Evolutionary conservation across 2,797 vertebrate species (phyloP).

Genomic region (Diceros bicornis): DNA sequence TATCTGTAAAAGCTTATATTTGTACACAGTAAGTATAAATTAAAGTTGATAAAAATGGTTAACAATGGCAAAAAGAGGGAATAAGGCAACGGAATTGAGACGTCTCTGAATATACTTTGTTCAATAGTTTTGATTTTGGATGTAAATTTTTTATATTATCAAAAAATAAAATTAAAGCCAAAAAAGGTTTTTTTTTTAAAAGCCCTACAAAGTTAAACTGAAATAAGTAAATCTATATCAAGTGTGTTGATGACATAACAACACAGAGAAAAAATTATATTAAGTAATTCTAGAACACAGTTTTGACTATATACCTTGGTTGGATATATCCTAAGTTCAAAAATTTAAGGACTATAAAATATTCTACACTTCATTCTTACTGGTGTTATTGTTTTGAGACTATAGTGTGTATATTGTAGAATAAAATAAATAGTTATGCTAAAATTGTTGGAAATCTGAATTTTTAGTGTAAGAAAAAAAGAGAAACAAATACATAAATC

Average conservation of each 20-base stretch:
- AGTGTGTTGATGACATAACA: background rate
- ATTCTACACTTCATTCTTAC: background rate
- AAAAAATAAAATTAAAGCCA: background rate
- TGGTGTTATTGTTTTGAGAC: background rate
- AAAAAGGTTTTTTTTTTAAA: too few species aligned
- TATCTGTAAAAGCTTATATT: background rate
- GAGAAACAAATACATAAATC: background rate
- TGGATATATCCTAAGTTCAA: background rate
- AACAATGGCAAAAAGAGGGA: background rate
- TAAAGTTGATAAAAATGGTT: background rate
- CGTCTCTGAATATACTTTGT: background rate
- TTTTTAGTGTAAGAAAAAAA: constrained; percentile 10
- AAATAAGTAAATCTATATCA: background rate
- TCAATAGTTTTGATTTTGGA: background rate
- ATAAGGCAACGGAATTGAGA: background rate
- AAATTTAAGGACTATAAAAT: background rate
- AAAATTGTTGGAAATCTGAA: background rate
- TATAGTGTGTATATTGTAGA: background rate
- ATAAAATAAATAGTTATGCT: background rate
- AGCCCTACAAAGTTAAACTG: background rate
- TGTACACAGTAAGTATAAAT: background rate
- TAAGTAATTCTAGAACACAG: background rate
- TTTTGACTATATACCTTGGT: background rate
- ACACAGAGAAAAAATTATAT: background rate
- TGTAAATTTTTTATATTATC: background rate